A percentile compares a stretch with the other conserved stretches of the same genome.
Evolutionary conservation across 2,797 vertebrate genomes (phyloP).

Genomic region (Chanos chanos): DNA sequence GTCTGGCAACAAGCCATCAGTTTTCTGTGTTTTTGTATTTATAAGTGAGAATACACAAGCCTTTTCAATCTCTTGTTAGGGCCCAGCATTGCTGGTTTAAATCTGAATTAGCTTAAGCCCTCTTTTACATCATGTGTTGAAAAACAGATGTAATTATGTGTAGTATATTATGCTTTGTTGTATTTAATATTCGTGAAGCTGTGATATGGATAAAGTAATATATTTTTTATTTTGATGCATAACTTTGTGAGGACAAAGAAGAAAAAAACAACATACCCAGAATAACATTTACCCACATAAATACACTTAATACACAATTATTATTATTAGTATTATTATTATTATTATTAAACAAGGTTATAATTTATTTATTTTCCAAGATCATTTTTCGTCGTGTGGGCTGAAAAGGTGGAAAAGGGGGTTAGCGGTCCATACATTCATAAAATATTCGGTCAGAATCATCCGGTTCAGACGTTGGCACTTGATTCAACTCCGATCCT

Average conservation of each 20-base stretch:
- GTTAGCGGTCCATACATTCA: neutral
- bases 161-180: conserved; percentile 62
- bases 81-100: no score
- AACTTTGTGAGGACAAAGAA: conserved; percentile 47
- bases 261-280: conserved; percentile 18
- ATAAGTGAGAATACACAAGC: conserved; percentile 53
- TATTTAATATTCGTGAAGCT: conserved; percentile 61
- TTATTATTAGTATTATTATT: no score
- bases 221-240: conserved; percentile 57
- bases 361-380: no score
- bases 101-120: no score
- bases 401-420: neutral
- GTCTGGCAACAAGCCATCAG: no score
- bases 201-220: conserved; percentile 59
- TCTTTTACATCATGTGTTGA: neutral
- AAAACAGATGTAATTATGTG: conserved; percentile 38
- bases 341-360: no score
- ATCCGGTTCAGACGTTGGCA: no score
- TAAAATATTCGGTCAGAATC: neutral
- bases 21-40: no score
- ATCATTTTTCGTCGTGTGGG: neutral
- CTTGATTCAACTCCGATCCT: no score
- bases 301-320: no score
- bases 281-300: neutral
- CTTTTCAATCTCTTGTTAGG: no score